A percentile compares a stretch with the other conserved stretches of the same genome.
phyloP scores from a whole-genome alignment of 2,888 invertebrate genomes.

The Chloromyia formosa region DNA sequence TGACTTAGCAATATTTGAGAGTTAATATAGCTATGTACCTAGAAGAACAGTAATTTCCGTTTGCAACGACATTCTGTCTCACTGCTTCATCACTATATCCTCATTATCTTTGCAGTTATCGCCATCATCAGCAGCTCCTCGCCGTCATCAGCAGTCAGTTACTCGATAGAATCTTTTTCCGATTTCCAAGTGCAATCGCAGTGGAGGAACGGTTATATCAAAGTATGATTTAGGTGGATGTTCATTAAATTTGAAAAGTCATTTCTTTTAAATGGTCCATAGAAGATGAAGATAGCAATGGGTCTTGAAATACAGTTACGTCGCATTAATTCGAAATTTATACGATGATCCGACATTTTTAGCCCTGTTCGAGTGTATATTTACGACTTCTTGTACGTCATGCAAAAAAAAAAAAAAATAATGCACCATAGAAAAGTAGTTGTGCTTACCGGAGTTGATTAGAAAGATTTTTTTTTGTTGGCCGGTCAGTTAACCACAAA shows the following conservation, averaged over 20 bases:
- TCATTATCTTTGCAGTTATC: neutral
- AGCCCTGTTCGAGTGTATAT: no score
- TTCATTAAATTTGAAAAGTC: slow-evolving; percentile 20
- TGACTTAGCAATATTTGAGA: no score
- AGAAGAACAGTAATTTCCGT: neutral
- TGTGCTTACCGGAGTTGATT: neutral
- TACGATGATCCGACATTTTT: neutral
- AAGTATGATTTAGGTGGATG: neutral
- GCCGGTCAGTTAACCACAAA: neutral
- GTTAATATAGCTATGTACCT: neutral
- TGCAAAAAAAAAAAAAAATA: neutral
- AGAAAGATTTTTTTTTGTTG: neutral
- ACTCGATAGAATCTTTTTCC: neutral
- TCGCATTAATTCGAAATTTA: neutral
- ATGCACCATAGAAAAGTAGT: neutral
- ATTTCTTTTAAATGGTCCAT: slow-evolving; percentile 2
- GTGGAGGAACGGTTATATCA: neutral
- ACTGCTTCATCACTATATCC: slow-evolving; percentile 1
- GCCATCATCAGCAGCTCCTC: neutral
- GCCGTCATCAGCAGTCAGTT: neutral
- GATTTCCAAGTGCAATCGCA: neutral
- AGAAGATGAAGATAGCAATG: slow-evolving; percentile 3
- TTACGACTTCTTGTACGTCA: neutral
- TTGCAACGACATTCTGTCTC: neutral
- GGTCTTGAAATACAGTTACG: neutral